phyloP scores from a whole-genome alignment of 2,888 invertebrate genomes.

The Neria commutata region DNA sequence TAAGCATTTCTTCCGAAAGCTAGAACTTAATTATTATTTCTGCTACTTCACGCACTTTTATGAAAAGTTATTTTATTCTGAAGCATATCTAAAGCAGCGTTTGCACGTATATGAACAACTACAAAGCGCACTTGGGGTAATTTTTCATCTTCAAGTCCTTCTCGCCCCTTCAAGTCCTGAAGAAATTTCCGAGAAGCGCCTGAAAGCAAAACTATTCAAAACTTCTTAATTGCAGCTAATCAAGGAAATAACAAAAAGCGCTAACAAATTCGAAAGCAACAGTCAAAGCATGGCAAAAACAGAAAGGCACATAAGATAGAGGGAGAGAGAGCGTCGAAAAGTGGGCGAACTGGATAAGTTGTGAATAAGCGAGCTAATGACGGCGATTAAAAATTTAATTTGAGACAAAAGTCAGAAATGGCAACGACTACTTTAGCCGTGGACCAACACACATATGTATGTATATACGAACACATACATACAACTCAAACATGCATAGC shows the following conservation, averaged over 20 bases:
- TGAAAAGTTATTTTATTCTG: too few species aligned
- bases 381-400: conserved; percentile 20
- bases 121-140: too few species aligned
- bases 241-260: not conserved
- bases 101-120: too few species aligned
- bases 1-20: too few species aligned
- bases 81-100: too few species aligned
- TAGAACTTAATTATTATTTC: too few species aligned
- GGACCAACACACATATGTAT: not conserved
- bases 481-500: conserved; percentile 1
- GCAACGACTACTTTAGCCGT: not conserved
- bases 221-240: not conserved
- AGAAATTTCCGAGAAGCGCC: too few species aligned
- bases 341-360: not conserved
- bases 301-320: too few species aligned
- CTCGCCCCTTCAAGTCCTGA: too few species aligned
- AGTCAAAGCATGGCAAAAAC: not conserved
- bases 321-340: not conserved
- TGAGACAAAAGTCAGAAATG: conserved; percentile 8
- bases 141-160: too few species aligned
- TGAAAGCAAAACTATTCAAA: too few species aligned
- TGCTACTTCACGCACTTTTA: too few species aligned
- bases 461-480: not conserved
- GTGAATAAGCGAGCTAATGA: conserved; percentile 11
- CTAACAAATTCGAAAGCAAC: not conserved